Evolutionary conservation across 2,113 vertebrate genomes (phyloP).

Genomic region (Lamprologus ornatipinnis): DNA sequence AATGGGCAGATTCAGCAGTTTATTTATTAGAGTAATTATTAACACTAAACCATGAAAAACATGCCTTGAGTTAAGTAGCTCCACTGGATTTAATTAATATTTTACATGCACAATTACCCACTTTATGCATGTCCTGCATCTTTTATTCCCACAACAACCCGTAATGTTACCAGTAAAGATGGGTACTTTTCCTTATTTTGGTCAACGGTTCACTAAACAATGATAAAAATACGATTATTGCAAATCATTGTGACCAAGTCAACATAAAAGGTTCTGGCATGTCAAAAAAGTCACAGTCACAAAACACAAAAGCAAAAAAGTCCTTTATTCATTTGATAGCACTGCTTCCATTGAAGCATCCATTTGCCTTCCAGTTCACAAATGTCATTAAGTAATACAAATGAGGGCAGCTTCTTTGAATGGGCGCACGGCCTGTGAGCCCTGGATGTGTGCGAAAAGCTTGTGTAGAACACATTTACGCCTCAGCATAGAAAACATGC

Average conservation of each 20-base stretch:
- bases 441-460: not conserved
- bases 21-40: conserved; percentile 64
- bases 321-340: conserved; percentile 41
- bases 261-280: not conserved
- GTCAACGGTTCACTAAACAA: not conserved
- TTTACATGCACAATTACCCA: not conserved
- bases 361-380: conserved; percentile 20
- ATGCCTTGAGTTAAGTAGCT: not conserved
- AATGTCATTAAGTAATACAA: conserved; percentile 9
- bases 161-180: not conserved
- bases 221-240: not conserved
- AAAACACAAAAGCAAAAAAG: conserved; percentile 20
- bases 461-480: not conserved
- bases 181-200: not conserved
- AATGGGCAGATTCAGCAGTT: conserved; percentile 40
- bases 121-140: not conserved
- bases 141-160: not conserved
- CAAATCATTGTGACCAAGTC: not conserved
- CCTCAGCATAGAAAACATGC: conserved; percentile 5
- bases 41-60: conserved; percentile 24
- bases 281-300: not conserved
- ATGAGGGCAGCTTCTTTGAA: conserved; percentile 7
- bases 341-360: conserved; percentile 28
- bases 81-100: not conserved
- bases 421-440: not conserved